phyloP scores from a whole-genome alignment of 2,888 invertebrate genomes.

The Panopea generosa region DNA sequence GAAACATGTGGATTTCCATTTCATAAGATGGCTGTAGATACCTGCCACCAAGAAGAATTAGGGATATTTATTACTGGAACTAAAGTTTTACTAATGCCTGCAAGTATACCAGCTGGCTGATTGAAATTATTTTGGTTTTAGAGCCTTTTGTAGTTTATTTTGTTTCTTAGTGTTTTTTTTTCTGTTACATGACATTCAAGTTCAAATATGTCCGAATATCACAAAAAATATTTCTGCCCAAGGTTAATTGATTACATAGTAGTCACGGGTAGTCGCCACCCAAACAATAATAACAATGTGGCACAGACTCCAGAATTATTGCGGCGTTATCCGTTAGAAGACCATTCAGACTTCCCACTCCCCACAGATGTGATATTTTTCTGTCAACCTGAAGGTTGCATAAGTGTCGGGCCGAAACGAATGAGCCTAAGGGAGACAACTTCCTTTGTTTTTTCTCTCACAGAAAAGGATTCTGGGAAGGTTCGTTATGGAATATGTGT shows the following conservation, averaged over 20 bases:
- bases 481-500: slow-evolving; percentile 96
- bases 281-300: slow-evolving; percentile 85
- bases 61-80: too few species aligned
- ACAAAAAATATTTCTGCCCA: slow-evolving; percentile 87
- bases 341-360: slow-evolving; percentile 98
- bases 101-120: too few species aligned
- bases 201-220: slow-evolving; percentile 67
- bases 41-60: too few species aligned
- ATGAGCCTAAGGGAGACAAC: slow-evolving; percentile 91
- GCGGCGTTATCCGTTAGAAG: slow-evolving; percentile 95
- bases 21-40: too few species aligned
- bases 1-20: too few species aligned
- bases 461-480: slow-evolving; percentile 98
- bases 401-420: slow-evolving; percentile 92
- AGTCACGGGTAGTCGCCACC: slow-evolving; percentile 95
- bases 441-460: slow-evolving; percentile 98
- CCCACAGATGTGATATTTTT: slow-evolving; percentile 99
- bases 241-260: slow-evolving; percentile 95
- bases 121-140: too few species aligned
- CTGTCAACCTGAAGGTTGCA: slow-evolving; percentile 99
- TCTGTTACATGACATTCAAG: too few species aligned
- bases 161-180: too few species aligned
- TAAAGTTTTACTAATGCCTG: too few species aligned
- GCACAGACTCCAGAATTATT: slow-evolving; percentile 96
- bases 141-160: too few species aligned